A percentile compares a stretch with the other conserved stretches of the same genome.
phyloP scores from a whole-genome alignment of 1,140 invertebrate genomes.

The Pseudobourletiella spinata region DNA sequence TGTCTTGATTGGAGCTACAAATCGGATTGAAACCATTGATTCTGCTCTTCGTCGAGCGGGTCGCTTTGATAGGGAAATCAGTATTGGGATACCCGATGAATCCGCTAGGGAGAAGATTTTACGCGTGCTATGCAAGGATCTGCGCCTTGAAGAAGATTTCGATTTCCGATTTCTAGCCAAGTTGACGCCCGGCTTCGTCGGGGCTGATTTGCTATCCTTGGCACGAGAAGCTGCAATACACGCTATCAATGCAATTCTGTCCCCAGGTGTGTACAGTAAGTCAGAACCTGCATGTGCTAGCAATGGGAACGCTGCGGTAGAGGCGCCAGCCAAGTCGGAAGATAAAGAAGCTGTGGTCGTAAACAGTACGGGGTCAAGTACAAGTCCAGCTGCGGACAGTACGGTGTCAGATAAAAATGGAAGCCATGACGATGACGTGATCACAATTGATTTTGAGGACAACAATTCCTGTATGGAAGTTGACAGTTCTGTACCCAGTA shows the following conservation, averaged over 20 bases:
- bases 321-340: no score
- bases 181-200: slow-evolving; percentile 91
- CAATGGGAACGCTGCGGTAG: no score
- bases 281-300: no score
- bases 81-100: slow-evolving; percentile 83
- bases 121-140: slow-evolving; percentile 55
- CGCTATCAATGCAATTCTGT: slow-evolving; percentile 51
- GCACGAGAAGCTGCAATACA: slow-evolving; percentile 75
- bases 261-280: no score
- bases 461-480: no score
- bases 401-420: no score
- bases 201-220: slow-evolving; percentile 82
- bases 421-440: no score
- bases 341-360: neutral
- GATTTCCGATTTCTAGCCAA: slow-evolving; percentile 63
- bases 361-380: no score
- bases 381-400: no score
- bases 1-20: slow-evolving; percentile 89
- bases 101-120: slow-evolving; percentile 66
- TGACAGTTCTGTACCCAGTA: no score
- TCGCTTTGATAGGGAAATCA: slow-evolving; percentile 86
- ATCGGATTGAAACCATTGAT: slow-evolving; percentile 85
- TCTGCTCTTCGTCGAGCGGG: slow-evolving; percentile 83
- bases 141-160: slow-evolving; percentile 60
- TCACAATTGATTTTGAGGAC: no score